Evolutionary conservation across 2,113 vertebrate genomes (phyloP).

Genomic region (Narcine bancroftii): DNA sequence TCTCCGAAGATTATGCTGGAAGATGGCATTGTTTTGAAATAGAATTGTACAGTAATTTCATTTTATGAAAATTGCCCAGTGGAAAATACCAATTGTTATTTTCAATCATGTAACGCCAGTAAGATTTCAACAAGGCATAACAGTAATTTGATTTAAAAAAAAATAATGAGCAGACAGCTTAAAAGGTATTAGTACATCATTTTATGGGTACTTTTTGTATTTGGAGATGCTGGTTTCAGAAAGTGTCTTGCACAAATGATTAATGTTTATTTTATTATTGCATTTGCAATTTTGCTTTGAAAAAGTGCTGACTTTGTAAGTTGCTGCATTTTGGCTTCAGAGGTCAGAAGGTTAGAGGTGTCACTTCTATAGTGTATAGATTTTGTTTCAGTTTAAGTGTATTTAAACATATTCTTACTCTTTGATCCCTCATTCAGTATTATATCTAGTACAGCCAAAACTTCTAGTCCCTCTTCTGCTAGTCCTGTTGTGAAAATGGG

Average conservation of each 20-base stretch:
- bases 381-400: not conserved
- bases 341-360: not conserved
- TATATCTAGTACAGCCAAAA: not conserved
- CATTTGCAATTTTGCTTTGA: not conserved
- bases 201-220: not conserved
- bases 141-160: not conserved
- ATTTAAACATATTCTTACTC: not conserved
- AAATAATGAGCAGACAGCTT: not conserved
- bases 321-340: not conserved
- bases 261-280: not conserved
- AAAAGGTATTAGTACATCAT: not conserved
- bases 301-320: slow-evolving; percentile 2
- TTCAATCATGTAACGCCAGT: not conserved
- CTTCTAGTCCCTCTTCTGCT: not conserved
- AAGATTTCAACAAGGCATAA: not conserved
- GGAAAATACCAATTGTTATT: not conserved
- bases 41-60: not conserved
- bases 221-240: not conserved
- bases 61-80: not conserved
- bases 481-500: not conserved
- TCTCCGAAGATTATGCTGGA: not conserved
- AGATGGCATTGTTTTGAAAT: not conserved
- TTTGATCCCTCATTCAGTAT: not conserved
- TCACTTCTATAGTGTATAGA: not conserved
- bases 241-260: not conserved